phyloP scores from a whole-genome alignment of 2,888 invertebrate genomes.

The Phorcus lineatus region DNA sequence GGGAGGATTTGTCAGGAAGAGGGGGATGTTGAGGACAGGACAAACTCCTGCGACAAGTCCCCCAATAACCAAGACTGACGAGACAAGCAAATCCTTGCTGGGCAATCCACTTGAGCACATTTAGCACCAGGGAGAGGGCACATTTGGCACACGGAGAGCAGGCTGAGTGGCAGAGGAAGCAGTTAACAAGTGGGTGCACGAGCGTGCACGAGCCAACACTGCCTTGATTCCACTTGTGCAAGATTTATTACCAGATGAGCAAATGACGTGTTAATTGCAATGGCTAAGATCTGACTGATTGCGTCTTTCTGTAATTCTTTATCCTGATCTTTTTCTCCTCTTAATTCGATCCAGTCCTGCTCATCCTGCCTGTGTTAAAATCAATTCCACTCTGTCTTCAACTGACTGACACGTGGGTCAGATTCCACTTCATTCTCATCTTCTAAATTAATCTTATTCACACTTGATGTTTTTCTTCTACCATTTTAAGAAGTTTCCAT shows the following conservation, averaged over 20 bases:
- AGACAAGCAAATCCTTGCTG: no score
- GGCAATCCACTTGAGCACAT: no score
- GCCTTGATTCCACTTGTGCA: neutral
- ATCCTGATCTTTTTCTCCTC: neutral
- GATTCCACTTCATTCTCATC: neutral
- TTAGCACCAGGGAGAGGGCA: no score
- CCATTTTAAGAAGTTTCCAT: neutral
- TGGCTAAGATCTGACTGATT: neutral
- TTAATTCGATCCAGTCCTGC: neutral
- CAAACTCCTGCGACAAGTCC: no score
- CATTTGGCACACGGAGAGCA: no score
- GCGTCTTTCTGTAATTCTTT: neutral
- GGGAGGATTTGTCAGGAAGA: no score
- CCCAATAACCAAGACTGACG: no score
- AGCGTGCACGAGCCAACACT: neutral
- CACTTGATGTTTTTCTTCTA: neutral
- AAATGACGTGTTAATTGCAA: neutral
- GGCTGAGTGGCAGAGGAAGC: neutral
- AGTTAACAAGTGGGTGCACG: neutral
- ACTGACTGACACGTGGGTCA: neutral
- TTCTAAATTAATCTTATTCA: neutral
- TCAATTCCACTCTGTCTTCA: neutral
- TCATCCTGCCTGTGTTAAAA: neutral
- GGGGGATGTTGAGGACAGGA: no score
- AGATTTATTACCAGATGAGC: constrained; percentile 8